phyloP scores from a whole-genome alignment of 2,797 vertebrate genomes.

The Stomatorhinus walkeri region DNA sequence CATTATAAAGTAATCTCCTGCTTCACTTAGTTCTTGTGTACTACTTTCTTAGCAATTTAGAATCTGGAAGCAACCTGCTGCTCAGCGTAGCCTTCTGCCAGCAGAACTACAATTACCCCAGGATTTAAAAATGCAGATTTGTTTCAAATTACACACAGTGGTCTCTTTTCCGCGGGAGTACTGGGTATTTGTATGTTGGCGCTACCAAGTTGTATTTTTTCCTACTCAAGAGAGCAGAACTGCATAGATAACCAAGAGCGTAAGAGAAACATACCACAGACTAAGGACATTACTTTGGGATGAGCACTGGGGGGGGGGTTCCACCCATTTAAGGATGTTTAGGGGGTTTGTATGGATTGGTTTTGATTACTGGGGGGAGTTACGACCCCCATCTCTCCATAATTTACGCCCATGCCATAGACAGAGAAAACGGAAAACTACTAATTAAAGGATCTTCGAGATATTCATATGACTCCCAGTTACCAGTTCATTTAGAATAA shows the following conservation, averaged over 20 bases:
- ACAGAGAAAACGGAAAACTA: neutral
- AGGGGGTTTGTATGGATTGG: neutral
- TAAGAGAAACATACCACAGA: neutral
- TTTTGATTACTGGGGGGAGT: neutral
- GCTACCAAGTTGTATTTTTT: neutral
- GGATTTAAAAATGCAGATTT: neutral
- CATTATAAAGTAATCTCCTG: neutral
- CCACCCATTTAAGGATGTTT: neutral
- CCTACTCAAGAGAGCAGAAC: neutral
- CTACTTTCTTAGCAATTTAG: neutral
- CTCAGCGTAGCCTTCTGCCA: neutral
- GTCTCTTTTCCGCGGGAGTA: neutral
- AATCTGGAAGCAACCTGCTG: neutral
- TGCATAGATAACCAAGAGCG: neutral
- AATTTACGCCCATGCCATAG: neutral
- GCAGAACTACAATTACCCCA: neutral
- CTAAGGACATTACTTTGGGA: neutral
- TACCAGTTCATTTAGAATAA: neutral
- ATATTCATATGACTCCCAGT: neutral
- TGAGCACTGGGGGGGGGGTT: neutral
- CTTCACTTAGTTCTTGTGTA: neutral
- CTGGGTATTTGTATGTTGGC: neutral
- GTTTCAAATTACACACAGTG: neutral
- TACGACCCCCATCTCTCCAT: neutral
- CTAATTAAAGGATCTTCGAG: neutral